Base-by-base conservation (phyloP, 2,888 invertebrate species). In the Bedellia somnulentella region DNA sequence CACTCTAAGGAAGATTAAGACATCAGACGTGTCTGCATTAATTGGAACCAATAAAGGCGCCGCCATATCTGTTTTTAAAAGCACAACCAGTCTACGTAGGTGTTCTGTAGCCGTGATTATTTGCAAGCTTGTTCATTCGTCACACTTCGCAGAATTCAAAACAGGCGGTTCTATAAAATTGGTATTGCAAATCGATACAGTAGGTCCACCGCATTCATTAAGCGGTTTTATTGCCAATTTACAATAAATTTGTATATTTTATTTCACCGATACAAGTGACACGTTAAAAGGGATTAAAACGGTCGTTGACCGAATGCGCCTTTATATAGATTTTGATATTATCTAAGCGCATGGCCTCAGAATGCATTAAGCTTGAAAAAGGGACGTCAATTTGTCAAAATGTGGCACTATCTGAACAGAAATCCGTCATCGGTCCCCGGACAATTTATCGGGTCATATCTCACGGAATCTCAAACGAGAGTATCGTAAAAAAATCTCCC, bases 331-430 rank as follows among this genome's bases (percentile, higher is more conserved):
- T 18, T 21, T n/a, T 15, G 29, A 29, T 29, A 32, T 15, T 24
- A 36, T 36, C 64, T 57, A 57, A 57, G 51, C 56, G 56, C 60
- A 62, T 43, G 54, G 49, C 49, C 41, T 46, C 40, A 40, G 48
- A 49, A 49, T 53, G 54, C 39, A 56, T 58, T 57, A 55, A 56
- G 54, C 45, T 52, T 52, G 52, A 57, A 59, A 59, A 63, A 63
- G 60, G 67, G 53, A 56, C 56, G 37, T 38, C 62, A 54, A 73
- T 75, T 73, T 71, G 68, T 75, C 73, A 73, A 68, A 70, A 55
- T 46, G 47, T 60, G 64, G 59, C 60, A 57, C 53, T 68, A 73
- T 73, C 71, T 40, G 48, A 41, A 46, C 42, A 44, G 49, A 56
- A 53, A 70, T 71, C 70, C 71, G 67, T 71, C 70, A 73, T 70